Base-by-base conservation (phyloP, 2,797 vertebrate species). In the Hippoglossus hippoglossus region DNA sequence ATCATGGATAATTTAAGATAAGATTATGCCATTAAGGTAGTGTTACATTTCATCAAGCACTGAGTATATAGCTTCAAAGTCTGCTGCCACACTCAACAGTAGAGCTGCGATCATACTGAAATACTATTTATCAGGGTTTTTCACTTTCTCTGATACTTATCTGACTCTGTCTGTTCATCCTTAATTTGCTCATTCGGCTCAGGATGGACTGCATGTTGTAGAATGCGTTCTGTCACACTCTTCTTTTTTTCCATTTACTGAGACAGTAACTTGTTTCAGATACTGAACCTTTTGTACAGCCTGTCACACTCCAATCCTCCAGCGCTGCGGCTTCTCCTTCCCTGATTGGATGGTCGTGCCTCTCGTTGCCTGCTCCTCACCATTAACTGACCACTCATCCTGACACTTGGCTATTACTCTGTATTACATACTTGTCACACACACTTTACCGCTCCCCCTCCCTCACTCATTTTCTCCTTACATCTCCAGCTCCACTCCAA, bases 401-500 rank as follows among this genome's bases (percentile, higher is more conserved):
- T 79, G 72, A 78, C 77, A 80, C 52, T 61, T 19, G 24, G 65
- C 69, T 49, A 75, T 83, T 80, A 67, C 39, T 76, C 72, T 86
- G 26, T 44, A 63, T 75, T 57, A 69, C 28, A 28, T 46, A 58
- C 59, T 74, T 64, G 59, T 70, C 26, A 19, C 41, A 19, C 41
- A 63, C 66, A 56, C 54, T 64, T 67, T 19, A n/a, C 15, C 2
- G 5, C 51, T 59, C 22, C 36, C 56, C n/a, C 66, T 57, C 39
- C 25, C 71, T 71, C 25, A 46, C 47, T 71, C 11, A 44, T 61
- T 69, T 51, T 65, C 31, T 71, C 13, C 54, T 46, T 41, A 21
- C 49, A n/a, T 73, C 64, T 53, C 53, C 93, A 98, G 97, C 92
- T 98, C 70, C 97, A 97, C 87, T 98, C 97, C 81, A 98, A 98